Base-by-base conservation (phyloP, 2,797 vertebrate genomes). In the Oreonectes daqikongensis region DNA sequence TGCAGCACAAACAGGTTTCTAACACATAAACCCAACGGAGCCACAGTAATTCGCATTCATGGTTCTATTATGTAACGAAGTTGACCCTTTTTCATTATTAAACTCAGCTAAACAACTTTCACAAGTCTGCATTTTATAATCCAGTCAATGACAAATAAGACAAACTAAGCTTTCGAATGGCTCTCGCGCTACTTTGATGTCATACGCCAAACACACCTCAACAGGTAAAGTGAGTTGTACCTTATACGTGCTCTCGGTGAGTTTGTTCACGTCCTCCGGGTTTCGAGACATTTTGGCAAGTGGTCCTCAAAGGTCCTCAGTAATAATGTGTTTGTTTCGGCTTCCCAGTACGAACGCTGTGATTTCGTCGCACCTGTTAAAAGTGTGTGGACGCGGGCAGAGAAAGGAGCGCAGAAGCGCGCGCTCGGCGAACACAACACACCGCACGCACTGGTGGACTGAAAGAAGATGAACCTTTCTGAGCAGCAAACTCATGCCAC, bases 231-330 rank as follows among this genome's bases (percentile, higher is more conserved):
- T 3, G 11, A 52, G 42, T 77, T 93, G 94, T 88, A 98, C 97
- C 92, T 93, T 96, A 78, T 95, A 98, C 11, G 96, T 97, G 88
- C 78, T 98, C 85, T 98, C 97, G 11, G 96, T 98, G 59, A 98
- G 93, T 88, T 90, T 95, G 90, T 91, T 96, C 90, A 96, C 95
- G 84, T 95, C 94, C 78, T 96, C 96, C 5, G 95, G 93, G 79
- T 88, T 91, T 86, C 93, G 93, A 80, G 95, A 95, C 96, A 98
- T 97, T 85, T 86, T 79, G 70, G 75, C 84, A 85, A 78, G 30
- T 38, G 53, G 32, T 78, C 32, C 30, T 79, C 15, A 53, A 61
- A 80, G 46, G 38, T 24, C 20, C 35, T 75, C 55, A 15, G 12
- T 24, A 24, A 46, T 44, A 9, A 59, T 6, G 11, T 60, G 14